phyloP scores from a whole-genome alignment of 2,113 vertebrate species.

The Triplophysa dalaica region DNA sequence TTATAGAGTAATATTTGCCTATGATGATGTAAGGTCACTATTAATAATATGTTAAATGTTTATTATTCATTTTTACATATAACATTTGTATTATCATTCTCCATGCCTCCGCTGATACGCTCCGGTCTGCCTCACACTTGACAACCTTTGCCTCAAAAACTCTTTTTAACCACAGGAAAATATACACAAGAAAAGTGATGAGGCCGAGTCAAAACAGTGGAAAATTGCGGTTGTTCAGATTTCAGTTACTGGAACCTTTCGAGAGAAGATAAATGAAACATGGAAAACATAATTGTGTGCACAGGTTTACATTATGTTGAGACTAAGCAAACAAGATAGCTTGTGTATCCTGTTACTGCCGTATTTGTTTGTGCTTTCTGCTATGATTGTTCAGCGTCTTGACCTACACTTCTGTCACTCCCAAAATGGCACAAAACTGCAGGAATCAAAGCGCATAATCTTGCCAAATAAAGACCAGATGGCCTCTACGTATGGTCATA shows the following conservation, averaged over 20 bases:
- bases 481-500: constrained; percentile 31
- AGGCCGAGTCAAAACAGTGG: constrained; percentile 58
- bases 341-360: neutral
- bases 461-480: constrained; percentile 32
- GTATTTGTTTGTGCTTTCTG: constrained; percentile 9
- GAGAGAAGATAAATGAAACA: constrained; percentile 24
- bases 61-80: neutral
- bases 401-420: neutral
- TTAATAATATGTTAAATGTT: neutral
- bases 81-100: neutral
- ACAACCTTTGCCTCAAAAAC: constrained; percentile 18
- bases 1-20: too few species aligned
- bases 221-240: constrained; percentile 53
- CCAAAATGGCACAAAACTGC: neutral
- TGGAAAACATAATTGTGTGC: constrained; percentile 5
- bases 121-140: neutral
- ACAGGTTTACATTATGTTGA: neutral
- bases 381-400: neutral
- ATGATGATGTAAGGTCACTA: neutral
- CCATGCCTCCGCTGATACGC: neutral
- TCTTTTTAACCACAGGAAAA: constrained; percentile 45
- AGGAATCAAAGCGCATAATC: constrained; percentile 13
- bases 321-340: constrained; percentile 4
- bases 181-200: constrained; percentile 19
- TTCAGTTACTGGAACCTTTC: constrained; percentile 30